These are phyloP conservation scores for Scrobipalpa atriplicella DNA, from an alignment of 2,888 invertebrate genomes.

Conservation along the genomic window DNA sequence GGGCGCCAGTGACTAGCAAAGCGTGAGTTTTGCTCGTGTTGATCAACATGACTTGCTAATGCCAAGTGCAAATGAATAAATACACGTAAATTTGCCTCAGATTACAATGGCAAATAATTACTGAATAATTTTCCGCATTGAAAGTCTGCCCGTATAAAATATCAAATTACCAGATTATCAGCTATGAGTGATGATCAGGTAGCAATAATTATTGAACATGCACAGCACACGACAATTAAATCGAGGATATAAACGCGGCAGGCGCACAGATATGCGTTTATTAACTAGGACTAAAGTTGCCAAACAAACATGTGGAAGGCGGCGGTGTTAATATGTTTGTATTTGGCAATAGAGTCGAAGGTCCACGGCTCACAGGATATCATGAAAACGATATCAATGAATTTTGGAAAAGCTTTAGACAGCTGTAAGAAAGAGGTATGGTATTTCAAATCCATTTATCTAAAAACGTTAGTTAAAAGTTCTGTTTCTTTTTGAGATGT, in stretches of 20 bases:
- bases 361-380: constrained; percentile 51
- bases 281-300: background rate
- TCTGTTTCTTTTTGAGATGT: too few relatives aligned
- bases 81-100: too few relatives aligned
- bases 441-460: background rate
- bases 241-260: background rate
- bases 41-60: background rate
- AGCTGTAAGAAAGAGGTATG: constrained; percentile 10
- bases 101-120: too few relatives aligned
- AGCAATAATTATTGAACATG: constrained; percentile 6
- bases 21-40: background rate
- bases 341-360: constrained; percentile 33
- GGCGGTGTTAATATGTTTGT: constrained; percentile 37
- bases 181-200: too few relatives aligned
- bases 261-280: background rate
- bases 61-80: too few relatives aligned
- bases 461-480: background rate
- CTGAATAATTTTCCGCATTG: too few relatives aligned
- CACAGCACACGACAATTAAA: constrained; percentile 8
- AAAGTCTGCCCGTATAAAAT: too few relatives aligned
- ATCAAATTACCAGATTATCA: too few relatives aligned
- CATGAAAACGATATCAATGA: constrained; percentile 46
- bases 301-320: constrained; percentile 28
- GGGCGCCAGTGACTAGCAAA: background rate
- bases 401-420: constrained; percentile 51